Conservation (phyloP, 2,113 vertebrate species). For the Marmota monax region DNA sequence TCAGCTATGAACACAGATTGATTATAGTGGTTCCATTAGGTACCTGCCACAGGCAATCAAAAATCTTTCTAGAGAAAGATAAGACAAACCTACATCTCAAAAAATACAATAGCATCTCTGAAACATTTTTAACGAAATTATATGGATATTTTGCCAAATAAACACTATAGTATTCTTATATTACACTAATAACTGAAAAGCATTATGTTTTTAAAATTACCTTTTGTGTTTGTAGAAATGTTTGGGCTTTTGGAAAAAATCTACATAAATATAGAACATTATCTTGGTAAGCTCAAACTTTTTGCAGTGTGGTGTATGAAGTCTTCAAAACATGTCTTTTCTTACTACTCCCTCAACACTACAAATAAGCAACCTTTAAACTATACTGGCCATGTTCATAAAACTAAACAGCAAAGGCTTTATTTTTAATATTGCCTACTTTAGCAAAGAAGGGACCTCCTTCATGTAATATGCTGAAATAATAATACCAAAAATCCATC, state of each 20-base stretch:
- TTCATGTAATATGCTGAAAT: conserved; percentile 57
- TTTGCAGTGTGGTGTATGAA: background rate
- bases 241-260: background rate
- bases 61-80: conserved; percentile 31
- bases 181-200: conserved; percentile 41
- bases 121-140: conserved; percentile 45
- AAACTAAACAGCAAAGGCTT: conserved; percentile 68
- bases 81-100: background rate
- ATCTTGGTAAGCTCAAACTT: background rate
- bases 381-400: background rate
- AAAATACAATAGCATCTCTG: conserved; percentile 12
- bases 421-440: conserved; percentile 71
- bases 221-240: background rate
- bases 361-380: conserved; percentile 66
- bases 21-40: background rate
- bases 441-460: conserved; percentile 58
- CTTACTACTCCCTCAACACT: background rate
- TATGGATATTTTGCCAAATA: conserved; percentile 47
- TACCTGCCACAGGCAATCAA: conserved; percentile 31
- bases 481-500: background rate
- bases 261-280: background rate
- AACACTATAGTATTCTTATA: conserved; percentile 7
- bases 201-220: background rate
- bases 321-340: conserved; percentile 55
- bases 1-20: background rate